Evolutionary conservation across 2,797 vertebrate genomes (phyloP).

Genomic region (Lutjanus argentimaculatus): DNA sequence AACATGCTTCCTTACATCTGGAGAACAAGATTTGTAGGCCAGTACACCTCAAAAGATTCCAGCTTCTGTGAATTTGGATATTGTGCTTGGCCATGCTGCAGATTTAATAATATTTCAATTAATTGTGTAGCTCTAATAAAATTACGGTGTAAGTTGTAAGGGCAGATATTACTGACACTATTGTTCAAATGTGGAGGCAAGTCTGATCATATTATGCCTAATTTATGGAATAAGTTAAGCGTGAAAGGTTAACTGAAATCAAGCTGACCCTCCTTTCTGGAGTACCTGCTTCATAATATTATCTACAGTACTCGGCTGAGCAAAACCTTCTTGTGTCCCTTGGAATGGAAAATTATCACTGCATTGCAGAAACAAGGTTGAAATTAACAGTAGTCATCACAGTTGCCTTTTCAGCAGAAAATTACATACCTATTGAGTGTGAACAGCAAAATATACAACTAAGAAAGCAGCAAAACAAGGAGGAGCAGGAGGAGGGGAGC

Average conservation of each 20-base stretch:
- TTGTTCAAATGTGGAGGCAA: slow-evolving; percentile 1
- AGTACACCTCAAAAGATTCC: too few species aligned
- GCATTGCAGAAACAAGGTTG: slow-evolving; percentile 19
- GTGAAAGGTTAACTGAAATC: slow-evolving; percentile 32
- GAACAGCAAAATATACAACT: slow-evolving; percentile 49
- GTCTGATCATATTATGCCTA: slow-evolving; percentile 9
- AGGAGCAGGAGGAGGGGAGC: slow-evolving; percentile 51
- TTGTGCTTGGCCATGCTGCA: too few species aligned
- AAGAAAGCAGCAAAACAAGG: slow-evolving; percentile 69
- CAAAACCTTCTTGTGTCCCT: slow-evolving; percentile 50
- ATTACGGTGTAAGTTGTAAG: neutral
- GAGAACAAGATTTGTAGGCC: too few species aligned
- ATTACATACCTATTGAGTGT: slow-evolving; percentile 31
- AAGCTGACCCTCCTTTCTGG: slow-evolving; percentile 37
- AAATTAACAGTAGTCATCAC: slow-evolving; percentile 5
- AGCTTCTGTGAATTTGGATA: too few species aligned
- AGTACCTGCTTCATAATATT: slow-evolving; percentile 35
- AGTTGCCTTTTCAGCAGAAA: slow-evolving; percentile 35
- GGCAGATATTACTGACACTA: neutral
- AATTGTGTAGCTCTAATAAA: neutral
- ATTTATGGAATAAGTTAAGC: slow-evolving; percentile 14
- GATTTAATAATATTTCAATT: too few species aligned
- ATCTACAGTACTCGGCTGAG: slow-evolving; percentile 34
- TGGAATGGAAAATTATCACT: slow-evolving; percentile 19
- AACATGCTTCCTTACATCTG: too few species aligned